These are phyloP conservation scores for Centropus unirufus DNA, from an alignment of 2,113 vertebrate species.

Conservation along the genomic window DNA sequence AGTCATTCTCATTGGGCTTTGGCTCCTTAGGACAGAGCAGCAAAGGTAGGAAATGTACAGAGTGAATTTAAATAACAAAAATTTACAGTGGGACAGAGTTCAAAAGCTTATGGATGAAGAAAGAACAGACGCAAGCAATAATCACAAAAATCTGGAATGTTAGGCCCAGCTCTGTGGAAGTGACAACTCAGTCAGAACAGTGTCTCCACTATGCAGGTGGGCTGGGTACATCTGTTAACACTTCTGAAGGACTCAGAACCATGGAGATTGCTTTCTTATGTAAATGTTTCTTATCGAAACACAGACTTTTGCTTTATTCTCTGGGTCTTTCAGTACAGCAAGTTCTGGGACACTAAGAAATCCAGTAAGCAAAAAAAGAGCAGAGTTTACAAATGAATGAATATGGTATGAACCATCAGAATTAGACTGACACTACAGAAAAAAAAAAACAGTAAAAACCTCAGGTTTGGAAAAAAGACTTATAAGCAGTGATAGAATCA, in stretches of 20 bases:
- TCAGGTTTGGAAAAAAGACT: neutral
- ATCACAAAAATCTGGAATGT: neutral
- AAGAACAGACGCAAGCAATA: neutral
- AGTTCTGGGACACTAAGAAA: neutral
- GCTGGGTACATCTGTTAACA: neutral
- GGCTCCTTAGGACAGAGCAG: neutral
- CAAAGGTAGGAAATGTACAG: neutral
- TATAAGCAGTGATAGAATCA: neutral
- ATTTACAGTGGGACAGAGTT: neutral
- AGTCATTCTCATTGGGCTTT: neutral
- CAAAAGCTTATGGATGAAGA: constrained; percentile 6
- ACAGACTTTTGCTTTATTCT: neutral
- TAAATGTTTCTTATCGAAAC: neutral
- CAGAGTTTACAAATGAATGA: neutral
- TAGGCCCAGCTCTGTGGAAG: neutral
- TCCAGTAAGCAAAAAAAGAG: neutral
- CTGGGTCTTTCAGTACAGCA: neutral
- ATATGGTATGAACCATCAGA: neutral
- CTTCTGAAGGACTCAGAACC: neutral
- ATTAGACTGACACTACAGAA: neutral
- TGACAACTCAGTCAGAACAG: neutral
- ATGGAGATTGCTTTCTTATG: neutral
- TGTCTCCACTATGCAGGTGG: neutral
- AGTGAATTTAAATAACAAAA: neutral
- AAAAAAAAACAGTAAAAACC: neutral